These are phyloP conservation scores for Helicoverpa armigera DNA, from an alignment of 1,140 invertebrate species.

Conservation along the genomic window DNA sequence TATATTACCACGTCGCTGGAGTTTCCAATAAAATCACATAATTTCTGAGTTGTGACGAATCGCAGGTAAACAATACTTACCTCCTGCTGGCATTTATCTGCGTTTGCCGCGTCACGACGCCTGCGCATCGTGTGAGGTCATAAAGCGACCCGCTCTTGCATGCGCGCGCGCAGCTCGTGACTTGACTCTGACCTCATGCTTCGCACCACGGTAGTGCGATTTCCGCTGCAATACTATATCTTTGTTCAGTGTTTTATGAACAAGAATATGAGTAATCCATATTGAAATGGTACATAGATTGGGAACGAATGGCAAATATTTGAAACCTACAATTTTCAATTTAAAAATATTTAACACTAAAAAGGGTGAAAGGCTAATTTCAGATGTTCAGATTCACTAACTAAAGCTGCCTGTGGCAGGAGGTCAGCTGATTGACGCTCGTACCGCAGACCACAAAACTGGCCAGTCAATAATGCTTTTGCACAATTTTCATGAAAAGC, in stretches of 20 bases:
- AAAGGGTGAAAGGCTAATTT: neutral
- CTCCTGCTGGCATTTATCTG: neutral
- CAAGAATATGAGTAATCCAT: neutral
- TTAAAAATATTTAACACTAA: too few species aligned
- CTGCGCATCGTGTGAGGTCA: slow-evolving; percentile 37
- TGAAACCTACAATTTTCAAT: too few species aligned
- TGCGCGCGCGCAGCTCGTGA: slow-evolving; percentile 38
- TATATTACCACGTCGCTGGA: neutral
- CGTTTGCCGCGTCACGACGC: slow-evolving; percentile 28
- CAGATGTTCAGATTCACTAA: neutral
- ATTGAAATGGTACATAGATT: neutral
- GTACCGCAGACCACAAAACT: neutral
- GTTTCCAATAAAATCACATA: slow-evolving; percentile 1
- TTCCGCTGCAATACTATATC: neutral
- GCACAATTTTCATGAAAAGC: neutral
- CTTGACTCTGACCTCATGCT: slow-evolving; percentile 28
- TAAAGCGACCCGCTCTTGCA: neutral
- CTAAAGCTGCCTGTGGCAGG: neutral
- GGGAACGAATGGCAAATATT: neutral
- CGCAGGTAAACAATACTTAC: slow-evolving; percentile 12
- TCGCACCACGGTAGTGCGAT: slow-evolving; percentile 24
- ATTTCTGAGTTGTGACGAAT: neutral
- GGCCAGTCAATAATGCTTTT: neutral
- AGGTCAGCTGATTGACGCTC: neutral
- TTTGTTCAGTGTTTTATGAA: slow-evolving; percentile 5